Evolutionary conservation across 2,888 invertebrate species (phyloP).

Genomic region (Ectobius pallidus): DNA sequence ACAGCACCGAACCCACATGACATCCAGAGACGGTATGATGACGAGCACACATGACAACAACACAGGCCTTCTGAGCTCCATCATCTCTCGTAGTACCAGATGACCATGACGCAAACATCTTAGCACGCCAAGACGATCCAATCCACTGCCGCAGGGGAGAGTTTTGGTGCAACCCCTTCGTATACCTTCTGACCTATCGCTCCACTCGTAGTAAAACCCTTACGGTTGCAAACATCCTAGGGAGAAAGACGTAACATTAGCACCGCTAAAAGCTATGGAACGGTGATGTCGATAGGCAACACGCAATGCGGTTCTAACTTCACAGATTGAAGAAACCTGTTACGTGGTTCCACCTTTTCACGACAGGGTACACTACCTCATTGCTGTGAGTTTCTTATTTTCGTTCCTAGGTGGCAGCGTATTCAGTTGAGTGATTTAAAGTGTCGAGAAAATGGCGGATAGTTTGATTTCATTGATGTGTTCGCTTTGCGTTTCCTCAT

Average conservation of each 20-base stretch:
- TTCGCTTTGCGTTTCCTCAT: too few relatives aligned
- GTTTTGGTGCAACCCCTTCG: not conserved
- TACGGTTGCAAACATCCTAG: not conserved
- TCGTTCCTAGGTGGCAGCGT: too few relatives aligned
- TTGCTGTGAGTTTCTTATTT: too few relatives aligned
- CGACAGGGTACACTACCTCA: not conserved
- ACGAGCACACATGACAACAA: conserved; percentile 5
- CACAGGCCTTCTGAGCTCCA: conserved; percentile 6
- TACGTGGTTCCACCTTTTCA: not conserved
- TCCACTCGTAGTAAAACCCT: not conserved
- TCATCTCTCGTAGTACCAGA: conserved; percentile 4
- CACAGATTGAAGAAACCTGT: not conserved
- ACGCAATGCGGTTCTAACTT: not conserved
- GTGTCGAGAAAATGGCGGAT: too few relatives aligned
- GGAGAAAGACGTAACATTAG: not conserved
- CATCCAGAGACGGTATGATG: not conserved
- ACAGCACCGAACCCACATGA: too few relatives aligned
- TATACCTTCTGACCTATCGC: not conserved
- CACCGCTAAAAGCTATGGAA: not conserved
- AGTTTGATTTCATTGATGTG: too few relatives aligned
- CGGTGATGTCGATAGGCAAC: not conserved
- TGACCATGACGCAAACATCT: conserved; percentile 15
- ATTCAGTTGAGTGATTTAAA: too few relatives aligned
- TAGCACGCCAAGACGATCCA: not conserved
- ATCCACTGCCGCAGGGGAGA: not conserved